Evolutionary conservation across 30 jellyfish, hydroid and myxozoan genomes (phyloP), one percentile per base, ranked within the genome.

Genomic region (Pseudorhiza aurosa): DNA sequence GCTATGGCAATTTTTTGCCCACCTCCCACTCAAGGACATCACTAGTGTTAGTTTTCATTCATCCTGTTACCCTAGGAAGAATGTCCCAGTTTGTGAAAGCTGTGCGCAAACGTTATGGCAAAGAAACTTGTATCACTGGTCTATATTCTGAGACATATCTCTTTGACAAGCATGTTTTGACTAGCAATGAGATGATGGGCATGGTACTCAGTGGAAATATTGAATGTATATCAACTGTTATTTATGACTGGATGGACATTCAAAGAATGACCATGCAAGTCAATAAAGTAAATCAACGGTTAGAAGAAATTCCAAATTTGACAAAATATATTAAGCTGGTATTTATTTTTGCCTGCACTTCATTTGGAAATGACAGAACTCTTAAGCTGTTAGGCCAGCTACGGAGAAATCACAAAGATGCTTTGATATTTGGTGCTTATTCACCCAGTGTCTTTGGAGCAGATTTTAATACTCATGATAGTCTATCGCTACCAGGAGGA

Each of bases 51-150:
- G 44, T 57, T 29, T 72, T 72, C 42, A 72, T 72, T 17, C 86
- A 72, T 39, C 86, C 86, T 27, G 75, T 72, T 9, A 72, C 75
- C 1, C 72, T 72, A 11, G 86, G 86, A 21, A 72, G 86, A 32
- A 28, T 72, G 65, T 1, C 72, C 37, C 57, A 72, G 36, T 31
- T 72, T 29, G 63, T 72, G 11, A 57, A 72, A 49, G 75, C 75
- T 0, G 36, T 72, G 35, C 64, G 75, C 47, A 57, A 32, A n/a
- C 49, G 24, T 17, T 72, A 72, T 37, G 37, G 73, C 4, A 26
- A 31, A 0, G 64, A 53, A 4, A 72, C 86, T 31, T 72, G 86
- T 50, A 72, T 72, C 8, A 26, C 55, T 53, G 86, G 86, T 14
- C n/a, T 72, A 9, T 72, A 72, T 53, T 51, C 86, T 0, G 75